Percentiles rank a stretch among this genome's conserved stretches.
Conservation (phyloP, 2,888 invertebrate species). For the Adineta ricciae region DNA sequence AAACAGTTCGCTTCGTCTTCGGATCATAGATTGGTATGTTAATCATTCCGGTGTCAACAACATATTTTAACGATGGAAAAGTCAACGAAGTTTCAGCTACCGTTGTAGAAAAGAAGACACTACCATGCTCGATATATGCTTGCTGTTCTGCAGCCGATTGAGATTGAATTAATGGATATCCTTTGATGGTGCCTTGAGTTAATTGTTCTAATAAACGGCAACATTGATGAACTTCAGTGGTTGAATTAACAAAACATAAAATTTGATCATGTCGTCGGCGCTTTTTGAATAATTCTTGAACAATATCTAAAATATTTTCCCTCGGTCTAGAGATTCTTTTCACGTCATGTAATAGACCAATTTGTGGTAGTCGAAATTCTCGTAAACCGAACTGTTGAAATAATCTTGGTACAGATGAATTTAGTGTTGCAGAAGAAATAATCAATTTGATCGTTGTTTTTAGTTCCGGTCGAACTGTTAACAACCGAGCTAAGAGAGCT, state of each 20-base stretch:
- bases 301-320: background rate
- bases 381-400: background rate
- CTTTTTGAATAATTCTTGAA: background rate
- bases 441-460: background rate
- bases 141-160: background rate
- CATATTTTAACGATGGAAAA: background rate
- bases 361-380: background rate
- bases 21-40: background rate
- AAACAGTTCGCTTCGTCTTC: background rate
- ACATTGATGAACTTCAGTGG: background rate
- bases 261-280: background rate
- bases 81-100: background rate
- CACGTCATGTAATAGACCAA: background rate
- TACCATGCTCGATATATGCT: background rate
- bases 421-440: background rate
- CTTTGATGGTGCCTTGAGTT: background rate
- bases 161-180: background rate
- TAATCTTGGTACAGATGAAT: background rate
- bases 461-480: background rate
- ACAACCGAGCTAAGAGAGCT: background rate
- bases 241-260: background rate
- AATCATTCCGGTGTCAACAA: background rate
- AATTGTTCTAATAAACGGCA: background rate
- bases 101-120: background rate
- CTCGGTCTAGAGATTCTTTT: background rate